Conservation (phyloP, 2,113 vertebrate species). For the Psilopsiagon aurifrons region DNA sequence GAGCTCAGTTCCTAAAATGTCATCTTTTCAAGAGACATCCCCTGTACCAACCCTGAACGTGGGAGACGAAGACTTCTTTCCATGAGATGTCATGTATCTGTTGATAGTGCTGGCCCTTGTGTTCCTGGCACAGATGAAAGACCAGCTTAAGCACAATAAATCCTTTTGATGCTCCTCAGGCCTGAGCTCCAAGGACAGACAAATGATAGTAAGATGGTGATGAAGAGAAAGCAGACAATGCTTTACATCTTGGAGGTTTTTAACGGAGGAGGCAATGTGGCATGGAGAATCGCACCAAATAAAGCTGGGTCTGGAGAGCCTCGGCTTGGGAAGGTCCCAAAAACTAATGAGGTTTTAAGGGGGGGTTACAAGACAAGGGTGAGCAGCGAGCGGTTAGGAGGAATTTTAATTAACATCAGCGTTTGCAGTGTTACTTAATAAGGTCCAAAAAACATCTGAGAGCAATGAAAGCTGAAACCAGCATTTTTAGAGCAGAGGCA, state of each 20-base stretch:
- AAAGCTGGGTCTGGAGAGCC: background rate
- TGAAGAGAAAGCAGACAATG: background rate
- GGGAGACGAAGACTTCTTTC: background rate
- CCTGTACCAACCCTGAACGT: fast-evolving
- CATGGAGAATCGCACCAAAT: fast-evolving
- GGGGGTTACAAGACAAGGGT: background rate
- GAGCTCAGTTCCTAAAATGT: background rate
- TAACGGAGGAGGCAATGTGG: background rate
- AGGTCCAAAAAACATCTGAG: slow-evolving; percentile 34
- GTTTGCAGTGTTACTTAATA: background rate
- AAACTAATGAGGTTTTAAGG: slow-evolving; percentile 41
- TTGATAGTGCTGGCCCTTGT: fast-evolving
- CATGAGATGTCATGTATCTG: fast-evolving
- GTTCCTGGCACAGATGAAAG: background rate
- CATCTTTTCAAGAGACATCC: fast-evolving
- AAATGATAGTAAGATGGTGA: background rate
- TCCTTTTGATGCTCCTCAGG: background rate
- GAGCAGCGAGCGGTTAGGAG: slow-evolving; percentile 28
- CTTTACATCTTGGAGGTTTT: background rate
- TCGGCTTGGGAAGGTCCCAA: slow-evolving; percentile 25
- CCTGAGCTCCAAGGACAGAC: background rate
- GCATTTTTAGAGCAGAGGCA: fast-evolving
- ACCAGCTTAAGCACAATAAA: background rate
- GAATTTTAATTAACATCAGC: slow-evolving; percentile 61
- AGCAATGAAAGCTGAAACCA: background rate